Evolutionary conservation across 2,888 invertebrate genomes (phyloP), one percentile per base, ranked within the genome.

Genomic region (Eilema sororculum): DNA sequence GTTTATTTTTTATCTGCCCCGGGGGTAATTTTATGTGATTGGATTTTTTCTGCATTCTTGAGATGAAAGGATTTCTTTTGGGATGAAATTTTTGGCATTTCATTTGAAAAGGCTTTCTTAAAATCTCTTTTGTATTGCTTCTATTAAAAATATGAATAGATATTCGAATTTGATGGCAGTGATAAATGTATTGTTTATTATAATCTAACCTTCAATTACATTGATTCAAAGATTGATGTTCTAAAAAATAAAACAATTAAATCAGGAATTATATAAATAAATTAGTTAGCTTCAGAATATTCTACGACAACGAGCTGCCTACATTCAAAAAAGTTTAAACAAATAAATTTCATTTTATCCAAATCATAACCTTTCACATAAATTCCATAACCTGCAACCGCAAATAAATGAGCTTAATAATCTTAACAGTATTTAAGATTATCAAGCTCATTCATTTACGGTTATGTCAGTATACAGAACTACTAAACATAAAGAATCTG

Each of bases 1-100:
- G 75, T 57, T 65, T 65, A 65, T 76, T 84, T 89, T 87, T 84
- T 84, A 81, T 82, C 82, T 75, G 73, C 80, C 52, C 76, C 78
- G 73, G 74, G 71, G 75, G 80, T 84, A 81, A 82, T 73, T 67
- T 71, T 73, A 76, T 79, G 68, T 72, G 79, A 80, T 84, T 82
- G 76, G 79, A 74, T 83, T 77, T 82, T 82, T 67, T 66, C 46
- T 60, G 46, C 24, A 66, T 59, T 63, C 52, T 28, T 30, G 9
- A 57, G 12, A 63, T 72, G 56, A 68, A 72, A 68, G 72, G 62
- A 65, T 65, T 71, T 62, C 12, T 65, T 56, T 52, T 62, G 61
- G 60, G 46, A 66, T 58, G 61, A 65, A 65, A 61, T 68, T 52
- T 70, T 67, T 67, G 22, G 52, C 24, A 46, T 60, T 63, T 22